Percentiles rank a stretch among this genome's conserved stretches.
Evolutionary conservation across 2,113 vertebrate species (phyloP).

Genomic region (Mormoops blainvillei): DNA sequence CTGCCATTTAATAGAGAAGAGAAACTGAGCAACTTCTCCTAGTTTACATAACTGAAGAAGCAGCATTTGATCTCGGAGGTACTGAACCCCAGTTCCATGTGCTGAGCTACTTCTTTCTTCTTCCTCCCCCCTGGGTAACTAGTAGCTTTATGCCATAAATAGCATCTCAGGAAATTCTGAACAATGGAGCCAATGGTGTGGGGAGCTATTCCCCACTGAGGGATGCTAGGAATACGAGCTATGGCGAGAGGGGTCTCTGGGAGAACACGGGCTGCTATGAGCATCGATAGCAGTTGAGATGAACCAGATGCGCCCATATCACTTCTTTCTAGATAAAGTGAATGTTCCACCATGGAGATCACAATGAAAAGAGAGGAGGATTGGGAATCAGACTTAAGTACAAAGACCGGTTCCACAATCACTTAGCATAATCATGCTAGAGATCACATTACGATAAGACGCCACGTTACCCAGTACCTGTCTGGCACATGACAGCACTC

Average conservation of each 20-base stretch:
- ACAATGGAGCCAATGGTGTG: background rate
- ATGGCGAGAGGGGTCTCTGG: background rate
- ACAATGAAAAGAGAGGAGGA: background rate
- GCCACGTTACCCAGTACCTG: background rate
- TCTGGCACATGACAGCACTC: background rate
- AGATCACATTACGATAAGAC: background rate
- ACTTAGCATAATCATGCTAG: background rate
- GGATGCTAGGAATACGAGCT: background rate
- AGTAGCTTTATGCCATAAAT: background rate
- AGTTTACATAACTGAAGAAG: background rate
- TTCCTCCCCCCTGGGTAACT: background rate
- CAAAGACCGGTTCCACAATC: background rate
- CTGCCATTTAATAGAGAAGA: background rate
- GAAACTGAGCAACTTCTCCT: background rate
- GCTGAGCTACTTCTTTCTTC: background rate
- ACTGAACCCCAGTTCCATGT: background rate
- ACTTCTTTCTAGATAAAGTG: background rate
- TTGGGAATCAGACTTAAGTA: background rate
- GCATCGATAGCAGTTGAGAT: background rate
- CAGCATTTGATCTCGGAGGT: background rate
- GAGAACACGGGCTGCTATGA: background rate
- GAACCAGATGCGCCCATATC: background rate
- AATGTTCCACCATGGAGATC: background rate
- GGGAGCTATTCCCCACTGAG: background rate
- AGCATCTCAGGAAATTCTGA: background rate